These are phyloP conservation scores for Heliconius charithonia DNA, from an alignment of 2,888 invertebrate genomes.

Conservation along the genomic window DNA sequence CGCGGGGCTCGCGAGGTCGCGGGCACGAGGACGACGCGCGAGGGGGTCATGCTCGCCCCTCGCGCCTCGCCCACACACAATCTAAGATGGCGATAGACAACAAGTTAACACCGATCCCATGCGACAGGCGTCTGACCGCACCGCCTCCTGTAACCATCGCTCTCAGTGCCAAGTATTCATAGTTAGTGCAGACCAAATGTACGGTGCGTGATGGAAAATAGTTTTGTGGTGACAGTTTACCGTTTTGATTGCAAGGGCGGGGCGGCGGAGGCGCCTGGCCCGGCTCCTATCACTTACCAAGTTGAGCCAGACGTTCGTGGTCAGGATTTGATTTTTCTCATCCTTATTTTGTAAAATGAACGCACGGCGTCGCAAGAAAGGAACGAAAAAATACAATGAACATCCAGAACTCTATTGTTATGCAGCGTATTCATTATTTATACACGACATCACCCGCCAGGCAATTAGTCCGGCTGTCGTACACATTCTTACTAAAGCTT, in stretches of 20 bases:
- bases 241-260: conserved; percentile 62
- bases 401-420: conserved; percentile 52
- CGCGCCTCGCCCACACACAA: conserved; percentile 72
- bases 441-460: conserved; percentile 26
- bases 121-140: conserved; percentile 74
- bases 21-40: conserved; percentile 58
- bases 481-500: conserved; percentile 24
- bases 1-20: conserved; percentile 62
- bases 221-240: conserved; percentile 46
- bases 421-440: conserved; percentile 28
- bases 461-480: conserved; percentile 23
- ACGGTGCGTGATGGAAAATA: conserved; percentile 52
- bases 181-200: conserved; percentile 47
- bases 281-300: conserved; percentile 93
- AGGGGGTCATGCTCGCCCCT: conserved; percentile 65
- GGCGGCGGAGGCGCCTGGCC: conserved; percentile 72
- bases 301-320: conserved; percentile 99
- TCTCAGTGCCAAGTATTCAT: conserved; percentile 43
- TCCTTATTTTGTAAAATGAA: conserved; percentile 91
- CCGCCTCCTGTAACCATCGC: conserved; percentile 70
- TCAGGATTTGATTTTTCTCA: conserved; percentile 99
- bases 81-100: conserved; percentile 74
- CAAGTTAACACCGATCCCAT: conserved; percentile 81
- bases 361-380: conserved; percentile 83
- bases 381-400: conserved; percentile 78